Conservation (phyloP, 2,888 invertebrate species). For the Plemyria rubiginata region DNA sequence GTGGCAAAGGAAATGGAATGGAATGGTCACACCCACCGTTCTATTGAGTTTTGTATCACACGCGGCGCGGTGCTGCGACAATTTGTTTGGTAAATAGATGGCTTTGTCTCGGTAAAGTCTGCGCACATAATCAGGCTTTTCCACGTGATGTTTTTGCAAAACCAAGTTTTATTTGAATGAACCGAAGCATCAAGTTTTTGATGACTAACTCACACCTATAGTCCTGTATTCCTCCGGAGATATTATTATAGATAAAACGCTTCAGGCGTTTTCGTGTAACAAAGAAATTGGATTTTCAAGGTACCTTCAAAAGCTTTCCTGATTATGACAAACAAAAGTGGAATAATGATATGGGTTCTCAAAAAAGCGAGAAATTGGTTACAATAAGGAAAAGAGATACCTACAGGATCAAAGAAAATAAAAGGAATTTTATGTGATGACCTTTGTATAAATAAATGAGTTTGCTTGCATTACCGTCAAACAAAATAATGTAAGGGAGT, state of each 20-base stretch:
- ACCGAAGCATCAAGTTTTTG: too few species aligned
- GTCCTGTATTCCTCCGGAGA: slow-evolving; percentile 3
- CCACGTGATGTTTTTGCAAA: not conserved
- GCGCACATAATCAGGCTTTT: slow-evolving; percentile 22
- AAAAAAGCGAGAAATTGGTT: slow-evolving; percentile 51
- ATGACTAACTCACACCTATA: too few species aligned
- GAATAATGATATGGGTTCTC: slow-evolving; percentile 58
- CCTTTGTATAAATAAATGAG: not conserved
- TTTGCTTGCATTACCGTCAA: not conserved
- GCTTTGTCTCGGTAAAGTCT: slow-evolving; percentile 19
- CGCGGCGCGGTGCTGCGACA: slow-evolving; percentile 21
- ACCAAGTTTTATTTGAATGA: too few species aligned
- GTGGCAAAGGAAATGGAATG: slow-evolving; percentile 60
- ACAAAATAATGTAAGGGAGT: too few species aligned
- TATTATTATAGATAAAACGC: slow-evolving; percentile 52
- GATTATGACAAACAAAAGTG: slow-evolving; percentile 64
- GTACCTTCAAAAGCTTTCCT: slow-evolving; percentile 52
- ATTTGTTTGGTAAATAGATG: slow-evolving; percentile 34
- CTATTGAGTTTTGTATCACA: slow-evolving; percentile 57
- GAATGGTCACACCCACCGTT: slow-evolving; percentile 73
- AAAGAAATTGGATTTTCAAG: slow-evolving; percentile 58
- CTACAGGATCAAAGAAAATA: not conserved
- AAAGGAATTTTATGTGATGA: slow-evolving; percentile 44
- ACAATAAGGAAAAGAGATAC: slow-evolving; percentile 54
- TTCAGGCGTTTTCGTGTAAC: slow-evolving; percentile 48